Conservation (phyloP, 2,888 invertebrate genomes). For the Agrochola circellaris region DNA sequence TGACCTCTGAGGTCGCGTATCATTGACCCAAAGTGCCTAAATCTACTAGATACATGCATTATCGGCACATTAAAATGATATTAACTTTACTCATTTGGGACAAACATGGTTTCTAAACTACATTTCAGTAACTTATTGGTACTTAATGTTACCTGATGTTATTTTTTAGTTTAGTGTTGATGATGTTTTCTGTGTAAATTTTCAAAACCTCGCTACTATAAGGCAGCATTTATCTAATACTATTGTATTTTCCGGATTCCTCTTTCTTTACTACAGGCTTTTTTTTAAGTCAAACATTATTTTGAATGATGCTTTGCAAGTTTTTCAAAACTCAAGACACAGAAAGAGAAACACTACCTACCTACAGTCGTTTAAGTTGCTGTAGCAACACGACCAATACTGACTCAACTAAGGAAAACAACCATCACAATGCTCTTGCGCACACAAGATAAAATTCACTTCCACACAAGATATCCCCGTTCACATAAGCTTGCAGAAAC, state of each 20-base stretch:
- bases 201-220: too few relatives aligned
- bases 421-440: background rate
- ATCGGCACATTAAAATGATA: background rate
- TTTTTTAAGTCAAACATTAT: too few relatives aligned
- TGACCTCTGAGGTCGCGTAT: slow-evolving; percentile 33
- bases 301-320: background rate
- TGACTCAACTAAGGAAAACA: slow-evolving; percentile 8
- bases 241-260: too few relatives aligned
- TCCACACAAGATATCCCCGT: slow-evolving; percentile 47
- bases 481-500: slow-evolving; percentile 58
- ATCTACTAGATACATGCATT: slow-evolving; percentile 18
- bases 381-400: background rate
- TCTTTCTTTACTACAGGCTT: too few relatives aligned
- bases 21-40: slow-evolving; percentile 17
- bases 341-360: background rate
- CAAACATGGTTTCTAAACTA: background rate
- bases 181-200: too few relatives aligned
- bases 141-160: too few relatives aligned
- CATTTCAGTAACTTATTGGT: background rate
- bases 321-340: background rate
- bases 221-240: too few relatives aligned
- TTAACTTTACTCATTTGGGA: background rate
- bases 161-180: too few relatives aligned
- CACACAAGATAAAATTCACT: slow-evolving; percentile 43
- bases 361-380: background rate